Base-by-base conservation (phyloP, 2,888 invertebrate genomes). In the Drosophila vallismaia region DNA sequence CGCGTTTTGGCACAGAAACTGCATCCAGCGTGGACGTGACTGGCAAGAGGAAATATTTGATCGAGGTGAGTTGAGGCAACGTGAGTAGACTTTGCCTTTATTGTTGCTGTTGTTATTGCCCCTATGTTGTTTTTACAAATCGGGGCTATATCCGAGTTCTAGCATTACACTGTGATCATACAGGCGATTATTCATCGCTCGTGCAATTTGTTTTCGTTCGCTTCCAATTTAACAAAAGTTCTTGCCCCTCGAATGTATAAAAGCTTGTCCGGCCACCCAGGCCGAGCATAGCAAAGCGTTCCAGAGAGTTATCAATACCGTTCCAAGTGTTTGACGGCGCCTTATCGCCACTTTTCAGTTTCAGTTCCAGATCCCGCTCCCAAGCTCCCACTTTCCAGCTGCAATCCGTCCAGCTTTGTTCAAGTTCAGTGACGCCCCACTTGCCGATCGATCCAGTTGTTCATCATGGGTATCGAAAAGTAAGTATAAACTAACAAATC, bases 401-500 rank as follows among this genome's bases (percentile, higher is more conserved):
- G 67, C 49, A 52, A 33, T 42, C 59, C 64, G 49, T 12, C 12
- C 12, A 12, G 40, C 40, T 42, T 50, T 56, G 52, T 38, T 48
- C 46, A 28, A 31, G 33, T 48, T 76, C 77, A 88, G 81, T 88
- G 71, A 72, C 69, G 63, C 63, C 71, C 63, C 77, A 71, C 19
- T 64, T 62, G 74, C 60, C 77, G 81, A 64, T 60, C 66, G 74
- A 63, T 75, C 57, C 56, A 76, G 88, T 85, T 66, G 70, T 53
- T 46, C 55, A 76, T 42, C 42, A 89, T 90, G 89, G 78, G 85
- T 48, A 54, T 86, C 49, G 81, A 81, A n/a, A 81, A 80, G 81
- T 81, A 60, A 86, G 81, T 86, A 69, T 5, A 14, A 28, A 8
- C 40, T n/a, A 44, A 8, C 29, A 7, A 24, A 33, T 48, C 4